These are phyloP conservation scores for Scolopax bukidnonensis DNA, from an alignment of 2,797 vertebrate species.

Conservation along the genomic window DNA sequence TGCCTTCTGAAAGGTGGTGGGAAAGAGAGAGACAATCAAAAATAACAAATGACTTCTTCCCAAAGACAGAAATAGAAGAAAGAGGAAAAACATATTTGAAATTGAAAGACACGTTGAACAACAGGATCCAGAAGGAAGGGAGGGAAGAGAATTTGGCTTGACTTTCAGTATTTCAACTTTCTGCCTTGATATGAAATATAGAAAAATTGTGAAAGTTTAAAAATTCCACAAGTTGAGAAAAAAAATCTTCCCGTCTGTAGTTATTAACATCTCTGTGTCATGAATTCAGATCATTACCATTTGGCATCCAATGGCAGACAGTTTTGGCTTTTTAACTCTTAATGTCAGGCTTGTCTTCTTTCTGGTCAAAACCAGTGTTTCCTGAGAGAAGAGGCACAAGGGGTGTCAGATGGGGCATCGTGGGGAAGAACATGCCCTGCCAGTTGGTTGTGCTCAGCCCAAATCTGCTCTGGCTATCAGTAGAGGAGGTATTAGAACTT, in stretches of 20 bases:
- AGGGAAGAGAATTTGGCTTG: neutral
- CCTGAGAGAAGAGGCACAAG: neutral
- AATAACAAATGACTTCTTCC: neutral
- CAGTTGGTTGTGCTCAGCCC: neutral
- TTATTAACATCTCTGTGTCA: neutral
- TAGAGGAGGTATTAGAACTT: neutral
- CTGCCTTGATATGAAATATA: neutral
- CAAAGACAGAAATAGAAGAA: neutral
- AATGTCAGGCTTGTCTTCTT: neutral
- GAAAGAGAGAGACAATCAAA: neutral
- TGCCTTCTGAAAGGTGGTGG: neutral
- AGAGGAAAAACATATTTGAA: neutral
- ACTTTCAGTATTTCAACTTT: neutral
- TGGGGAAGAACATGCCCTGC: fast-evolving
- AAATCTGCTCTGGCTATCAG: neutral
- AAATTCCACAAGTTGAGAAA: neutral
- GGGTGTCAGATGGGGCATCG: fast-evolving
- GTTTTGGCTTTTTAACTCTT: neutral
- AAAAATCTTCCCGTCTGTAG: neutral
- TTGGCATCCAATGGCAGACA: neutral
- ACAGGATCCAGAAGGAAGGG: neutral
- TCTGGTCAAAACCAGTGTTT: neutral
- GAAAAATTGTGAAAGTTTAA: neutral
- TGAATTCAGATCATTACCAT: neutral
- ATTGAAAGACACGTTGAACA: neutral